phyloP scores from a whole-genome alignment of 2,113 vertebrate species.

The Malurus alboscapulatus region DNA sequence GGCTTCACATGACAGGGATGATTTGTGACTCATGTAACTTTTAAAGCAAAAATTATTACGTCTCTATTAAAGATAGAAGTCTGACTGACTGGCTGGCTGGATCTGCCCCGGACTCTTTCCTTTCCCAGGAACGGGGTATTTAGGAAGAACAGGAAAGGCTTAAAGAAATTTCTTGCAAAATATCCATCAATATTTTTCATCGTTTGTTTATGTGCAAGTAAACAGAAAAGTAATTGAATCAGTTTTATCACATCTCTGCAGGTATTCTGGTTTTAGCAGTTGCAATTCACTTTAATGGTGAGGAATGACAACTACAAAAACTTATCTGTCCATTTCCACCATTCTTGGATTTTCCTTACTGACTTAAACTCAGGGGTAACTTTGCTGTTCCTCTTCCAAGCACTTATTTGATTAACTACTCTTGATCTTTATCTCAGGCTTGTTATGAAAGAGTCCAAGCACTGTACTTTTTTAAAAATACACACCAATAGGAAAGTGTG shows the following conservation, averaged over 20 bases:
- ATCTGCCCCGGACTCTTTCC: not conserved
- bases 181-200: not conserved
- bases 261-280: not conserved
- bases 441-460: not conserved
- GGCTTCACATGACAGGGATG: slow-evolving; percentile 3
- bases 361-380: not conserved
- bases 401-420: not conserved
- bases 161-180: slow-evolving; percentile 6
- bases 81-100: not conserved
- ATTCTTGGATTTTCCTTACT: not conserved
- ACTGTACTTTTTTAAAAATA: not conserved
- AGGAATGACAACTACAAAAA: not conserved
- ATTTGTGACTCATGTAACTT: slow-evolving; percentile 12
- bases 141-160: not conserved
- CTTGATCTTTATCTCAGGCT: not conserved
- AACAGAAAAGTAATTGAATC: not conserved
- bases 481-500: not conserved
- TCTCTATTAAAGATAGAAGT: not conserved
- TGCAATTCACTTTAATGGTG: not conserved
- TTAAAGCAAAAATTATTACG: not conserved
- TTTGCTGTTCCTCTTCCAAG: not conserved
- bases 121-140: not conserved
- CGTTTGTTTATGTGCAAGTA: not conserved
- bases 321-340: not conserved
- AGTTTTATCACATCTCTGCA: not conserved